Conservation (phyloP, 2,797 vertebrate genomes). For the Parotocinclus haroldoi region DNA sequence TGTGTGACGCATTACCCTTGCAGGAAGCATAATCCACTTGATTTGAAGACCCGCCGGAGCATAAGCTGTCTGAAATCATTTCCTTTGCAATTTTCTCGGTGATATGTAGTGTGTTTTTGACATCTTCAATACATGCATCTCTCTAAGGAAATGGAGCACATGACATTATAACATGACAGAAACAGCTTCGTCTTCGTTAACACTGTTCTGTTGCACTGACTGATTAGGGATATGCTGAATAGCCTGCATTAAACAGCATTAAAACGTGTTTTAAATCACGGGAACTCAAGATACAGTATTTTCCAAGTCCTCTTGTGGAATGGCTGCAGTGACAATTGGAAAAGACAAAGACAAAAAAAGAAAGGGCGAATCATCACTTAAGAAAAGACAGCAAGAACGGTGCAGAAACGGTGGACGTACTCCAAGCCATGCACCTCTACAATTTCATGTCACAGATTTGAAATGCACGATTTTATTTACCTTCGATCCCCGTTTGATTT, state of each 20-base stretch:
- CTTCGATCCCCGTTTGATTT: constrained; percentile 35
- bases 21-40: constrained; percentile 43
- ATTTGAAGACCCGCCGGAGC: constrained; percentile 43
- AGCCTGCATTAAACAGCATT: no score
- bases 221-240: no score
- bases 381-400: neutral
- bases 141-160: constrained; percentile 19
- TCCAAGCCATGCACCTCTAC: no score
- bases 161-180: neutral
- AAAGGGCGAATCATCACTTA: neutral
- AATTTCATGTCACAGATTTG: no score
- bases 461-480: constrained; percentile 31
- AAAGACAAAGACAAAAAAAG: no score
- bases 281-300: no score
- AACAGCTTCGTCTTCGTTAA: no score
- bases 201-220: no score
- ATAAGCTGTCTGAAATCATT: constrained; percentile 46
- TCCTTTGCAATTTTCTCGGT: neutral
- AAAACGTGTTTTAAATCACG: no score
- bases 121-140: constrained; percentile 44
- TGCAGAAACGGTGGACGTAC: neutral
- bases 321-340: no score
- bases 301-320: no score
- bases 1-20: constrained; percentile 42
- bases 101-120: constrained; percentile 6